Evolutionary conservation across 2,888 invertebrate genomes (phyloP).

Genomic region (Phalangium opilio): DNA sequence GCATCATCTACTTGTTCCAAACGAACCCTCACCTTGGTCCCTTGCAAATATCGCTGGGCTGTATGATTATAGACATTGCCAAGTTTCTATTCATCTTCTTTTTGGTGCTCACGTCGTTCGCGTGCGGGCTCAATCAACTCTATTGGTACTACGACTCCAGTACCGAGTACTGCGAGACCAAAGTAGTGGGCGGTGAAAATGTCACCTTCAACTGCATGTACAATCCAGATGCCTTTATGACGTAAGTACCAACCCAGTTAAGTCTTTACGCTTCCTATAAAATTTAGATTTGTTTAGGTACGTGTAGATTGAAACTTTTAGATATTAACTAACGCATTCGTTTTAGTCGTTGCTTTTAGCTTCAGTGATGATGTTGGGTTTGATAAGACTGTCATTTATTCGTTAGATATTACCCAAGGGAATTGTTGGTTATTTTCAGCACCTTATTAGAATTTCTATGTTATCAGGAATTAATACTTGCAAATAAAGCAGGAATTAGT

Average conservation of each 20-base stretch:
- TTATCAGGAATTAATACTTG: too few relatives aligned
- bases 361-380: too few relatives aligned
- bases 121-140: conserved; percentile 54
- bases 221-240: conserved; percentile 30
- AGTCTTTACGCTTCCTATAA: too few relatives aligned
- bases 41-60: conserved; percentile 38
- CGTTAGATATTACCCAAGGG: too few relatives aligned
- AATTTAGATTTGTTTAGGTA: too few relatives aligned
- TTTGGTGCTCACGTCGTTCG: conserved; percentile 36
- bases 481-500: too few relatives aligned
- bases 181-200: conserved; percentile 15
- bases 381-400: too few relatives aligned
- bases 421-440: too few relatives aligned
- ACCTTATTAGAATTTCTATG: too few relatives aligned
- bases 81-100: conserved; percentile 39
- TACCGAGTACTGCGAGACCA: conserved; percentile 31
- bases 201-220: conserved; percentile 24
- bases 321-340: too few relatives aligned
- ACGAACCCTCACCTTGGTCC: conserved; percentile 41
- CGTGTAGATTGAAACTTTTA: too few relatives aligned
- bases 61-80: conserved; percentile 41
- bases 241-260: conserved; percentile 25
- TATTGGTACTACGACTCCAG: conserved; percentile 37
- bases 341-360: too few relatives aligned
- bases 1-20: conserved; percentile 40